These are phyloP conservation scores for Micronycteris hirsuta DNA, from an alignment of 2,113 vertebrate species.

Conservation along the genomic window DNA sequence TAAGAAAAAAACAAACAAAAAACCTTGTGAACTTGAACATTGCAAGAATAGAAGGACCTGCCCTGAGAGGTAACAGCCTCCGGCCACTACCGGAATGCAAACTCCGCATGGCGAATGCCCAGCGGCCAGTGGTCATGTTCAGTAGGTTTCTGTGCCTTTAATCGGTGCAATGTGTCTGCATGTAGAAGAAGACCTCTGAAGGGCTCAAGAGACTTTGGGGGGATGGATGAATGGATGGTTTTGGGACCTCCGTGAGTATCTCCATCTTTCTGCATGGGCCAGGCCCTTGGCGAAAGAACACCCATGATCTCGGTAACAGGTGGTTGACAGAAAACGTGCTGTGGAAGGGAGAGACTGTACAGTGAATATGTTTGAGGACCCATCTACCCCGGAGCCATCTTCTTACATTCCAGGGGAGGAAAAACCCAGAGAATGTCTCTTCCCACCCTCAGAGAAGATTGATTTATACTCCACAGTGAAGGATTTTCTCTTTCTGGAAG, in stretches of 20 bases:
- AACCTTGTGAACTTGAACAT: background rate
- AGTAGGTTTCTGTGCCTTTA: background rate
- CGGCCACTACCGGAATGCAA: background rate
- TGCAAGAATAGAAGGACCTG: background rate
- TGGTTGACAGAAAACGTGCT: background rate
- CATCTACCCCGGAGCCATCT: background rate
- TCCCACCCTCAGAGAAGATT: background rate
- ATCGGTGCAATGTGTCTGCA: background rate
- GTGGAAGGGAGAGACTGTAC: background rate
- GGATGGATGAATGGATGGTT: background rate
- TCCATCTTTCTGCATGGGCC: background rate
- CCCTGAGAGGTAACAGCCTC: background rate
- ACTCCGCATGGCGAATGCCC: background rate
- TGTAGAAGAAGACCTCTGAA: background rate
- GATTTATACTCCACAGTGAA: background rate
- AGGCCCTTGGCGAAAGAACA: background rate
- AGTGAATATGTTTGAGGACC: background rate
- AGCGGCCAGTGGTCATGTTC: background rate
- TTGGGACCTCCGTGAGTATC: background rate
- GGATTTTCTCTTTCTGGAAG: background rate
- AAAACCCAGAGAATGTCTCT: background rate
- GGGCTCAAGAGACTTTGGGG: background rate
- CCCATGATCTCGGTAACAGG: background rate
- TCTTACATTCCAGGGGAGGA: background rate
- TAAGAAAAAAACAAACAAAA: background rate